These are phyloP conservation scores for Neosalanx taihuensis DNA, from an alignment of 2,797 vertebrate genomes.

Conservation along the genomic window DNA sequence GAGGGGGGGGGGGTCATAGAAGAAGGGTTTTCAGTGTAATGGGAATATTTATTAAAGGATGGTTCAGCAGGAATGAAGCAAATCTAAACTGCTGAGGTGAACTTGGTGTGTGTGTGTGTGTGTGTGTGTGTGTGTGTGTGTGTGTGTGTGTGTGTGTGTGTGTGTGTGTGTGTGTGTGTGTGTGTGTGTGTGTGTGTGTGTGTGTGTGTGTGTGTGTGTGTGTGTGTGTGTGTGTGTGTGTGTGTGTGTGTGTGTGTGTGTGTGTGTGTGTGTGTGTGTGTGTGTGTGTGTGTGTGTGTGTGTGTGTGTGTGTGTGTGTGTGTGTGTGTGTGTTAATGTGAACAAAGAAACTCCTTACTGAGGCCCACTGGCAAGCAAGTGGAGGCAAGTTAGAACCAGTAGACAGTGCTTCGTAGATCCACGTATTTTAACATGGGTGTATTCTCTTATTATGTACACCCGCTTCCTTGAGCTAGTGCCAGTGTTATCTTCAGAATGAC, in stretches of 20 bases:
- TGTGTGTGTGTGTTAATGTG: not conserved
- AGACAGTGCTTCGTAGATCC: not conserved
- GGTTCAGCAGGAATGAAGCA: too few relatives aligned
- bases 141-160: not conserved
- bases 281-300: not conserved
- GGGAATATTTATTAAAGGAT: too few relatives aligned
- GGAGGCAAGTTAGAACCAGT: conserved; percentile 6
- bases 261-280: not conserved
- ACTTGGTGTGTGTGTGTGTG: not conserved
- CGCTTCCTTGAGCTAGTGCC: not conserved
- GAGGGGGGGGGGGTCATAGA: too few relatives aligned
- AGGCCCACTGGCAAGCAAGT: not conserved
- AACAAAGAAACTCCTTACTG: not conserved
- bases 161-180: not conserved
- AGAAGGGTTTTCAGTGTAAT: too few relatives aligned
- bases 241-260: not conserved
- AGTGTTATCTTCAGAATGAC: not conserved
- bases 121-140: not conserved
- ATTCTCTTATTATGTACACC: conserved; percentile 9
- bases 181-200: not conserved
- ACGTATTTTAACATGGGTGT: not conserved
- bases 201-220: not conserved
- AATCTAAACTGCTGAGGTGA: not conserved
- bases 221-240: not conserved
- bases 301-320: not conserved